phyloP scores from a whole-genome alignment of 2,888 invertebrate genomes.

The Drosophila affinis region DNA sequence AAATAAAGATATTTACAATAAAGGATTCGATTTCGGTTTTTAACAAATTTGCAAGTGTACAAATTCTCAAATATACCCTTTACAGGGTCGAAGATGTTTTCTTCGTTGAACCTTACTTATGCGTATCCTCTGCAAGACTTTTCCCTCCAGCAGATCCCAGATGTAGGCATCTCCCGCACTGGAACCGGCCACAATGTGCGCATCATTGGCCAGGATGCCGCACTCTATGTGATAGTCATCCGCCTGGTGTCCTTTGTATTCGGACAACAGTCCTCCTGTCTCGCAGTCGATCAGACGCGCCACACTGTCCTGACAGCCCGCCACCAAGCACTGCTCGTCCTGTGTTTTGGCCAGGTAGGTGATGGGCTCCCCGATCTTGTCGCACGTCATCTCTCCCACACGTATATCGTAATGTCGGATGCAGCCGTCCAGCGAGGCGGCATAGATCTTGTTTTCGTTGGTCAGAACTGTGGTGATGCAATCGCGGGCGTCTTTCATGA shows the following conservation, averaged over 20 bases:
- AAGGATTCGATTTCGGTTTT: too few relatives aligned
- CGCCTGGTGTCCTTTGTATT: constrained; percentile 93
- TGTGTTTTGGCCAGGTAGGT: constrained; percentile 93
- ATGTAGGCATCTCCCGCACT: constrained; percentile 87
- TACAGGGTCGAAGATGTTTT: too few relatives aligned
- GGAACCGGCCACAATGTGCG: constrained; percentile 94
- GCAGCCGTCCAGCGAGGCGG: constrained; percentile 94
- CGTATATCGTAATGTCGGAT: constrained; percentile 96
- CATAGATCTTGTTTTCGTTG: constrained; percentile 94
- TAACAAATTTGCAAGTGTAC: too few relatives aligned
- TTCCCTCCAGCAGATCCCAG: constrained; percentile 94
- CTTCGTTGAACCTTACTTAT: constrained; percentile 52
- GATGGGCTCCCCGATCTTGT: constrained; percentile 91
- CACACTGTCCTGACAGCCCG: constrained; percentile 92
- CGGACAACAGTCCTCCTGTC: constrained; percentile 90
- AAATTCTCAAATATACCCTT: too few relatives aligned
- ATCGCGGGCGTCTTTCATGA: constrained; percentile 96
- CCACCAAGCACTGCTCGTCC: constrained; percentile 96
- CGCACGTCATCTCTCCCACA: constrained; percentile 91
- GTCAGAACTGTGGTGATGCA: constrained; percentile 91
- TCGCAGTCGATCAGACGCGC: constrained; percentile 95
- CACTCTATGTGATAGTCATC: constrained; percentile 94
- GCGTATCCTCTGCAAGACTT: constrained; percentile 84
- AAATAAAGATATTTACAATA: neutral
- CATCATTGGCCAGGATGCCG: constrained; percentile 92